Base-by-base conservation (phyloP, 2,113 vertebrate species). In the Ivindomyrus marchei region DNA sequence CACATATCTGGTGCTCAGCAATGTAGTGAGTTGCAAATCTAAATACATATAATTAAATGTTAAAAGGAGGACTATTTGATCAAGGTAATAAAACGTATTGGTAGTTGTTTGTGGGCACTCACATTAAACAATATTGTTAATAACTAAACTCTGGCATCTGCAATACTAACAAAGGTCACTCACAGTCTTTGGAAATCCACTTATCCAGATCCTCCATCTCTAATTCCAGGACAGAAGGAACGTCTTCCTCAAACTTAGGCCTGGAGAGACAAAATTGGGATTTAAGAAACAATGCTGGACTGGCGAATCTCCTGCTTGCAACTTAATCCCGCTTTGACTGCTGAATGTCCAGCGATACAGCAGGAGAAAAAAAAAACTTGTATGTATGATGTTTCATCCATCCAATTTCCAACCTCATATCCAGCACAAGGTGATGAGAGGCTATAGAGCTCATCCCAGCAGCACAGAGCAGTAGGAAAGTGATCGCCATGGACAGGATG, bases 241-340 rank as follows among this genome's bases (percentile, higher is more conserved):
- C 97, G 53, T 99, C 98, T 89, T 99, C 98, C 93, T 99, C 98
- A 96, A 99, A 99, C 96, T 98, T 99, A 88, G 98, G 98, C 94
- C 98, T 99, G 91, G 62, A 92, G 86, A 89, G 39, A 85, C 39
- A 47, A 56, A 56, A 85, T 47, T 39, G 6, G 74, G 74, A 36
- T 42, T 42, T 36, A 80, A 15, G 74, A 80, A 17, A 19, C 27
- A 36, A 13, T 5, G 9, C 1, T 15, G 27, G 27, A 74, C 8
- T 1, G 66, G 27, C 10, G 11, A 15, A 74, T 31, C n/a, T 36
- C 13, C 66, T 3, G 8, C 56, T 62, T 62, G 24, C 56, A 62
- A 8, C n/a, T n/a, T 62, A 62, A n/a, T 62, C 56, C n/a, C 24
- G 7, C 21, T 62, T 62, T n/a, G 24, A n/a, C 21, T n/a, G 56